Evolutionary conservation across 2,888 invertebrate genomes (phyloP).

Genomic region (Gandaritis pyraliata): DNA sequence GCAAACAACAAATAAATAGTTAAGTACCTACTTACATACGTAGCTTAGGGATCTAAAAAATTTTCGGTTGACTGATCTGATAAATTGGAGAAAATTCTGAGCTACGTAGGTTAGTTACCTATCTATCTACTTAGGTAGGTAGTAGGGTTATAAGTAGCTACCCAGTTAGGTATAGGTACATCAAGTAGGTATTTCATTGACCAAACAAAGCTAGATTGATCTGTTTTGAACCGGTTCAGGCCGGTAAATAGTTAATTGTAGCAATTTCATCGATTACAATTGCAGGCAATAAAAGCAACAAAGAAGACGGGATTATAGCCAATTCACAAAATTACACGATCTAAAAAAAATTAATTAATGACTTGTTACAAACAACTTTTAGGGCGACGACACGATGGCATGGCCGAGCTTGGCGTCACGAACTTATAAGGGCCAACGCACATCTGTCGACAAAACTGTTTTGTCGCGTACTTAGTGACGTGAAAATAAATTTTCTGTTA

Average conservation of each 20-base stretch:
- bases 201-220: constrained; percentile 34
- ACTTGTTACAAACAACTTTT: neutral
- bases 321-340: constrained; percentile 1
- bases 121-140: too few species aligned
- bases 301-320: neutral
- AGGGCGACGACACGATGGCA: neutral
- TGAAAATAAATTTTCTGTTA: too few species aligned
- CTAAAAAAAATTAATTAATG: constrained; percentile 5
- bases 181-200: neutral
- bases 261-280: constrained; percentile 37
- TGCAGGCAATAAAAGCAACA: constrained; percentile 20
- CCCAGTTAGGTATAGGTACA: neutral
- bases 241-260: constrained; percentile 46
- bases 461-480: too few species aligned
- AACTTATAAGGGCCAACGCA: too few species aligned
- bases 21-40: too few species aligned
- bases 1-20: neutral
- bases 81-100: neutral
- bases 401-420: too few species aligned
- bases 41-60: neutral
- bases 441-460: too few species aligned
- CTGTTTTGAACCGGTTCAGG: constrained; percentile 43
- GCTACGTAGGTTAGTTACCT: too few species aligned
- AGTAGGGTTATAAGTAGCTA: too few species aligned
- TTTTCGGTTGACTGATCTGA: constrained; percentile 5